Conservation (phyloP, 2,113 vertebrate genomes). For the Ramphastos sulfuratus region DNA sequence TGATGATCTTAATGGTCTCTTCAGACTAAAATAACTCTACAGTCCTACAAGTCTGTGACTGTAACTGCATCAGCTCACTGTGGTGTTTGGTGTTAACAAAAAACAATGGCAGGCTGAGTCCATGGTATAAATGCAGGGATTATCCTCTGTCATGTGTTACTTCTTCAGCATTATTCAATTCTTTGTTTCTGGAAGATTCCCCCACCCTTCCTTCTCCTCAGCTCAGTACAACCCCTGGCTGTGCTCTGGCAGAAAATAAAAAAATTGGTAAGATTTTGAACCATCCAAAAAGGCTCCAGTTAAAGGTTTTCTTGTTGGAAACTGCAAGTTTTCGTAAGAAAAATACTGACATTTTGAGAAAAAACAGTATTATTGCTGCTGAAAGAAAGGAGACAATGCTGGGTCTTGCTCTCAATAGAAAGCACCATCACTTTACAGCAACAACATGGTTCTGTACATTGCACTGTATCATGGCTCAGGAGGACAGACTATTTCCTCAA, state of each 20-base stretch:
- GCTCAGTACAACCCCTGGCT: background rate
- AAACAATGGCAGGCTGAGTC: background rate
- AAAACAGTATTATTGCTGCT: background rate
- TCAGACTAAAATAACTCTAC: too few relatives aligned
- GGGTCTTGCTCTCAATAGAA: background rate
- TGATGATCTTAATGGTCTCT: too few relatives aligned
- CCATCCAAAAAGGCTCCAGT: background rate
- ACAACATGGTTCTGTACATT: rapidly evolving
- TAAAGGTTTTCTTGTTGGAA: background rate
- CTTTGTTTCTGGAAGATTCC: background rate
- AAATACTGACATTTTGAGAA: background rate
- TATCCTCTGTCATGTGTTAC: background rate
- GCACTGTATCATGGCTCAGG: background rate
- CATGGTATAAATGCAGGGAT: background rate
- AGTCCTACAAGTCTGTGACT: background rate
- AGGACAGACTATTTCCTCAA: background rate
- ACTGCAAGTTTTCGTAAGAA: background rate
- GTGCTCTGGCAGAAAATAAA: background rate
- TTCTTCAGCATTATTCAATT: background rate
- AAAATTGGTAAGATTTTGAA: background rate
- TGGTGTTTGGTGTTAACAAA: background rate
- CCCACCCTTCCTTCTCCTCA: background rate
- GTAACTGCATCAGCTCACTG: background rate
- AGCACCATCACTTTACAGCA: background rate
- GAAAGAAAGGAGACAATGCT: rapidly evolving